A percentile compares a stretch with the other conserved stretches of the same genome.
Evolutionary conservation across 2,113 vertebrate genomes (phyloP).

Genomic region (Rhinoptilus africanus): DNA sequence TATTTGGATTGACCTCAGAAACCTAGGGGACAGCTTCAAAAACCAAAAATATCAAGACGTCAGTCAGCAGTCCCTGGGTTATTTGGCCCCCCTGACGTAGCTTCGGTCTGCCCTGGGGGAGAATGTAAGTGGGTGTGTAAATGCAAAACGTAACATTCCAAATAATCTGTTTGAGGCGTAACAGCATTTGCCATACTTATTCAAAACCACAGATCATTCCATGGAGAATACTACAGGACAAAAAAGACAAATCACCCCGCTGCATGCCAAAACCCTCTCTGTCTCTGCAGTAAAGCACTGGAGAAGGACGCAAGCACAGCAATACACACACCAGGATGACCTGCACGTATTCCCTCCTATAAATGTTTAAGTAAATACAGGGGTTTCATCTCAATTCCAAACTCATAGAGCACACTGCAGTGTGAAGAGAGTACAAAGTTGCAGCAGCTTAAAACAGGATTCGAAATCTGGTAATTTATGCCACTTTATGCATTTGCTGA

Average conservation of each 20-base stretch:
- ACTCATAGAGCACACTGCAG: neutral
- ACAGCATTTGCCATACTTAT: neutral
- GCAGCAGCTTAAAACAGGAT: neutral
- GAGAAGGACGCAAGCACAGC: neutral
- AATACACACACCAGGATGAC: neutral
- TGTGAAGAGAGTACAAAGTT: neutral
- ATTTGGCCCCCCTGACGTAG: neutral
- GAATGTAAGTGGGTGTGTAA: neutral
- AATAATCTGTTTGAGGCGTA: neutral
- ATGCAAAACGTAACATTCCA: neutral
- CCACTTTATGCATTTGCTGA: slow-evolving; percentile 13
- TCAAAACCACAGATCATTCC: slow-evolving; percentile 5
- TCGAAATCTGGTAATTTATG: neutral
- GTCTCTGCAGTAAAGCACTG: neutral
- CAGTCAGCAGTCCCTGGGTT: neutral
- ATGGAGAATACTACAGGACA: neutral
- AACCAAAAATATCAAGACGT: neutral
- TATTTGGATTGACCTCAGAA: neutral
- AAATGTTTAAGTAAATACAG: neutral
- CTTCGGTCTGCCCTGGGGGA: neutral
- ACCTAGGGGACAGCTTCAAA: neutral
- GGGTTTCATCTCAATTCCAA: neutral
- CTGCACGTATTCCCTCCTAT: neutral
- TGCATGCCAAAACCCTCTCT: neutral
- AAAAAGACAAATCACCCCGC: neutral